A percentile compares a stretch with the other conserved stretches of the same genome.
These are phyloP conservation scores for Lacerta bilineata DNA, from an alignment of 2,797 vertebrate genomes.

Conservation along the genomic window DNA sequence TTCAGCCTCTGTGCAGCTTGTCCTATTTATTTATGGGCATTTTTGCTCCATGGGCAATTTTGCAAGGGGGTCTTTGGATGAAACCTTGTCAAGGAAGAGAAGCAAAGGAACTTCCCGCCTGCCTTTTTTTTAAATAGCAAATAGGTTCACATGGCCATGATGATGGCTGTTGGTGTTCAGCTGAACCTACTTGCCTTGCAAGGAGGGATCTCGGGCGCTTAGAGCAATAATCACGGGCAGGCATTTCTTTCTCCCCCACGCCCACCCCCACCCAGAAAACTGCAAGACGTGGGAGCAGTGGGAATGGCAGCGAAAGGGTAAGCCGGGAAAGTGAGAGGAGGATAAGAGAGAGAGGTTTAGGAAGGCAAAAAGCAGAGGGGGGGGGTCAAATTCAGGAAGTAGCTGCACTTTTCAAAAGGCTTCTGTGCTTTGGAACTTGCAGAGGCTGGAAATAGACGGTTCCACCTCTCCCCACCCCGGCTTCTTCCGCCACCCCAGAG, in stretches of 20 bases:
- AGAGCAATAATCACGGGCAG: neutral
- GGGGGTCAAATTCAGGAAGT: neutral
- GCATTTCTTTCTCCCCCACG: neutral
- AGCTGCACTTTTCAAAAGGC: slow-evolving; percentile 40
- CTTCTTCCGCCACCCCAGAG: too few relatives aligned
- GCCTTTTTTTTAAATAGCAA: slow-evolving; percentile 58
- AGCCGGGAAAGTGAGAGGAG: neutral
- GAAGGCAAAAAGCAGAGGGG: neutral
- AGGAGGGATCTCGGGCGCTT: neutral
- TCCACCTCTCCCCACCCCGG: neutral
- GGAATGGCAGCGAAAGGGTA: neutral
- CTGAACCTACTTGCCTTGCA: slow-evolving; percentile 25
- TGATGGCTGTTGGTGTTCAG: neutral
- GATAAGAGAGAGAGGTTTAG: too few relatives aligned
- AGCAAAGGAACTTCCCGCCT: slow-evolving; percentile 67
- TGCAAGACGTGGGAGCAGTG: neutral
- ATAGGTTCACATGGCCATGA: slow-evolving; percentile 44
- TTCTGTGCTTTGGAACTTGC: slow-evolving; percentile 25
- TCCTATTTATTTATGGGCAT: neutral
- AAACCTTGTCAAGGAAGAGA: neutral
- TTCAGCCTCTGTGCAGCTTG: slow-evolving; percentile 25
- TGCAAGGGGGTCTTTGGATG: neutral
- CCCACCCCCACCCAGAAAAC: too few relatives aligned
- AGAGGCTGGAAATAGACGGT: slow-evolving; percentile 10
- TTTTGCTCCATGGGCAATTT: neutral